phyloP scores from a whole-genome alignment of 2,113 vertebrate species.

The Marmota flaviventris region DNA sequence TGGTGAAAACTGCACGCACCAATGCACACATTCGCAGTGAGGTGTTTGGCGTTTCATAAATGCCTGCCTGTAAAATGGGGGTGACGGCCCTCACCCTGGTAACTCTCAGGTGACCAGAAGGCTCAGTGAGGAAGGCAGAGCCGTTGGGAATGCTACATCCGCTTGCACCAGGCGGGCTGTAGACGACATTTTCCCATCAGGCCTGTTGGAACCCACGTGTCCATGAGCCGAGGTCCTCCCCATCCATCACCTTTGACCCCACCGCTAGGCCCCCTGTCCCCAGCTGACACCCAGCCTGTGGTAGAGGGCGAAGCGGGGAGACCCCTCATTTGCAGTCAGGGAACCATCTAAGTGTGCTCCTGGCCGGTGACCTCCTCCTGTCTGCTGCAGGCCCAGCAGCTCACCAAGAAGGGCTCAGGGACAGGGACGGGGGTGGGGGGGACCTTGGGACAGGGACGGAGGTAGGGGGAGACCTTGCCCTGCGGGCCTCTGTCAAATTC shows the following conservation, averaged over 20 bases:
- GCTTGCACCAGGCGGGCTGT: too few relatives aligned
- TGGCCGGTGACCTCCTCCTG: too few relatives aligned
- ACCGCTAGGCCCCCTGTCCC: too few relatives aligned
- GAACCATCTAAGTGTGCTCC: neutral
- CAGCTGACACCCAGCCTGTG: neutral
- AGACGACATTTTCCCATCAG: too few relatives aligned
- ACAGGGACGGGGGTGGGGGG: too few relatives aligned
- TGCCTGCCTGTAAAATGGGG: neutral
- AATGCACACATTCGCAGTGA: too few relatives aligned
- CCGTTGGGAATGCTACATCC: neutral
- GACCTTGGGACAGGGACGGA: too few relatives aligned
- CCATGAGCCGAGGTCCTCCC: neutral
- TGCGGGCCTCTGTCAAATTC: too few relatives aligned
- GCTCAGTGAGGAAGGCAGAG: neutral
- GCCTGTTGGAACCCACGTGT: neutral
- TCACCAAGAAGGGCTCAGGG: too few relatives aligned
- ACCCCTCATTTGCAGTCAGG: rapidly evolving
- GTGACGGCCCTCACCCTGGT: neutral
- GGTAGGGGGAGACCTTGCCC: too few relatives aligned
- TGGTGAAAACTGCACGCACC: neutral
- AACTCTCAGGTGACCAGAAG: neutral
- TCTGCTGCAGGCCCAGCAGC: too few relatives aligned
- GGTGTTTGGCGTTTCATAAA: neutral
- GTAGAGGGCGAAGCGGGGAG: neutral
- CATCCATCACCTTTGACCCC: neutral